phyloP scores from a whole-genome alignment of 2,888 invertebrate species.

The Aleiodes leptofemur region DNA sequence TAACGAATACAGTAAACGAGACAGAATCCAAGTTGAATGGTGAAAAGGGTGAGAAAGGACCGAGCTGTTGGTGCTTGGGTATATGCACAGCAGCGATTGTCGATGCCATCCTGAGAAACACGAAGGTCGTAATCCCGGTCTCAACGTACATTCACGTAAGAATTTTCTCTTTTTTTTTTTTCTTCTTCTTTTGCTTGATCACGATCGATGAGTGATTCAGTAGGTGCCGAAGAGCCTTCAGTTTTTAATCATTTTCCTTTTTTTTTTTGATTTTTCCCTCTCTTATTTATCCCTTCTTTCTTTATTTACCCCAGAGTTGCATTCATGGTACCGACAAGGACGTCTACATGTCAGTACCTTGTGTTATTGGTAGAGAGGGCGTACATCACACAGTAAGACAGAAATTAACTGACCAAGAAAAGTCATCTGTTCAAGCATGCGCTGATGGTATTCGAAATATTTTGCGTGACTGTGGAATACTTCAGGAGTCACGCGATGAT shows the following conservation, averaged over 20 bases:
- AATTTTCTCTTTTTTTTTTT: slow-evolving; percentile 28
- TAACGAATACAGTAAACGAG: slow-evolving; percentile 63
- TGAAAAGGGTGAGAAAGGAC: slow-evolving; percentile 63
- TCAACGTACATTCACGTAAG: slow-evolving; percentile 75
- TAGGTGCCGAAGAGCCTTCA: slow-evolving; percentile 22
- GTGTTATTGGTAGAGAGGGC: slow-evolving; percentile 75
- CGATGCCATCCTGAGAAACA: slow-evolving; percentile 74
- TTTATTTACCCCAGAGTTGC: slow-evolving; percentile 62
- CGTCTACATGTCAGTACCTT: slow-evolving; percentile 79
- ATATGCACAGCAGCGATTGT: slow-evolving; percentile 74
- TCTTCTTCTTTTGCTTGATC: slow-evolving; percentile 20
- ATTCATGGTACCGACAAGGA: slow-evolving; percentile 78
- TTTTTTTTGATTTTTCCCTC: neutral
- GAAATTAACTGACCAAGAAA: slow-evolving; percentile 72
- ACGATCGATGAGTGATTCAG: slow-evolving; percentile 37
- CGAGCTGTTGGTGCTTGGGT: slow-evolving; percentile 76
- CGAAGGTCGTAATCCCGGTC: slow-evolving; percentile 72
- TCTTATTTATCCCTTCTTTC: neutral
- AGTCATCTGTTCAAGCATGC: slow-evolving; percentile 65
- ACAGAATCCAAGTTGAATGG: slow-evolving; percentile 57
- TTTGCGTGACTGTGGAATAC: slow-evolving; percentile 67
- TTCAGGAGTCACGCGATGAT: slow-evolving; percentile 59
- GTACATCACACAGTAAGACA: slow-evolving; percentile 76
- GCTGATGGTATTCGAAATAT: slow-evolving; percentile 66
- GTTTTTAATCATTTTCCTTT: neutral